These are phyloP conservation scores for Diogma glabrata DNA, from an alignment of 2,888 invertebrate species.

Conservation along the genomic window DNA sequence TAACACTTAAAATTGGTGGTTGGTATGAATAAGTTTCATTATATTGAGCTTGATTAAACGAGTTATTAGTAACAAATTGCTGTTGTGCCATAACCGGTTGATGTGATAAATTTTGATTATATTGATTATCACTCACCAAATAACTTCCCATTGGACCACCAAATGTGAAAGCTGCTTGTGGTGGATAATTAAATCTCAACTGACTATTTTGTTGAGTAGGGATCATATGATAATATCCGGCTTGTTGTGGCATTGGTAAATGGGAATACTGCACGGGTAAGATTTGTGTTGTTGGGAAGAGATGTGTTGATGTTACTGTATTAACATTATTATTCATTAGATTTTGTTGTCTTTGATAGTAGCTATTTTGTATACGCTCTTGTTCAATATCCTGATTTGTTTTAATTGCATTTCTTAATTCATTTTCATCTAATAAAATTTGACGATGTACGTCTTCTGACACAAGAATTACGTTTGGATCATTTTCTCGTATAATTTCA, in stretches of 20 bases:
- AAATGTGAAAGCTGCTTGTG: constrained; percentile 3
- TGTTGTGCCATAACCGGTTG: constrained; percentile 22
- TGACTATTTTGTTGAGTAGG: constrained; percentile 6
- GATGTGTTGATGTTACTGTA: constrained; percentile 28
- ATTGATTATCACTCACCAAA: constrained; percentile 14
- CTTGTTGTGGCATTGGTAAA: constrained; percentile 35
- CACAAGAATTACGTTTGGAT: constrained; percentile 32
- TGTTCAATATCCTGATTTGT: constrained; percentile 17
- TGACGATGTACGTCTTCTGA: constrained; percentile 33
- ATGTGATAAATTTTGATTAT: constrained; percentile 12
- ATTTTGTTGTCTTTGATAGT: not conserved
- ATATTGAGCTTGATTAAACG: constrained; percentile 1
- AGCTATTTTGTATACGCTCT: constrained; percentile 4
- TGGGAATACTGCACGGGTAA: constrained; percentile 35
- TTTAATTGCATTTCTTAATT: constrained; percentile 31
- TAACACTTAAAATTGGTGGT: not conserved
- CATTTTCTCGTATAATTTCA: constrained; percentile 34
- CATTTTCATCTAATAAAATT: constrained; percentile 33
- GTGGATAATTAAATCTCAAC: constrained; percentile 16
- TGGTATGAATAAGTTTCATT: constrained; percentile 4
- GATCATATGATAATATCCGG: constrained; percentile 20
- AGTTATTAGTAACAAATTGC: constrained; percentile 18
- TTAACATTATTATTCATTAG: not conserved
- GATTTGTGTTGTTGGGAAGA: constrained; percentile 36
- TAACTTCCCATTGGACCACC: constrained; percentile 5